Base-by-base conservation (phyloP, 2,113 vertebrate genomes). In the Erythrocebus patas region DNA sequence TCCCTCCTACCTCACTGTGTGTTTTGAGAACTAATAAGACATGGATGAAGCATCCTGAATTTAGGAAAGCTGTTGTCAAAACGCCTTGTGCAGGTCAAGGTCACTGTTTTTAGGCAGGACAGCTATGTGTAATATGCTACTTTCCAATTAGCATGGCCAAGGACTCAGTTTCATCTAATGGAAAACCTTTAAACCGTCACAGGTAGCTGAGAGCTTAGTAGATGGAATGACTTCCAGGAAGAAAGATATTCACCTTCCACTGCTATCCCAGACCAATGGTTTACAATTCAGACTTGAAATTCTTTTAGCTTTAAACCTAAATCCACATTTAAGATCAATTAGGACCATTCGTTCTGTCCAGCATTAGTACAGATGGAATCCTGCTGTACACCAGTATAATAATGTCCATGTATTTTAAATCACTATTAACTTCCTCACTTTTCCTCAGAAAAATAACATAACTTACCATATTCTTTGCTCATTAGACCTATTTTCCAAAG, bases 381-480 rank as follows among this genome's bases (percentile, higher is more conserved):
- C 59, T 17, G 9, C 25, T 0, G 0, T 5, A 40, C 2, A 1
- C 27, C 0, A 0, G 50, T 10, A 23, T 52, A 23, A 6, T 14
- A 27, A 12, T 9, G 45, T 3, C 27, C n/a, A 2, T 0, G 20
- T 22, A n/a, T 4, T 52, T 55, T 35, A 27, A 27, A 23, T 30
- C 38, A 2, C 20, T 1, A 16, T 23, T 35, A 61, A 80, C 64
- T 2, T 40, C 30, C 73, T 73, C 76, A 6, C 45, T 45, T 35
- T 75, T 5, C 30, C 43, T 1, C 0, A 64, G 45, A 13, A 40
- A 59, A 72, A 43, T n/a, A 50, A 25, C 45, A 27, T 35, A 52
- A 18, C 17, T 35, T 7, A 14, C 30, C 35, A 7, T 40, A 14
- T 13, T 45, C 76, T 50, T 59, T 55, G 48, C 73, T 94, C 25